Percentiles rank a stretch among this genome's conserved stretches.
Conservation (phyloP, 2,888 invertebrate genomes). For the Dysmachus trigonus region DNA sequence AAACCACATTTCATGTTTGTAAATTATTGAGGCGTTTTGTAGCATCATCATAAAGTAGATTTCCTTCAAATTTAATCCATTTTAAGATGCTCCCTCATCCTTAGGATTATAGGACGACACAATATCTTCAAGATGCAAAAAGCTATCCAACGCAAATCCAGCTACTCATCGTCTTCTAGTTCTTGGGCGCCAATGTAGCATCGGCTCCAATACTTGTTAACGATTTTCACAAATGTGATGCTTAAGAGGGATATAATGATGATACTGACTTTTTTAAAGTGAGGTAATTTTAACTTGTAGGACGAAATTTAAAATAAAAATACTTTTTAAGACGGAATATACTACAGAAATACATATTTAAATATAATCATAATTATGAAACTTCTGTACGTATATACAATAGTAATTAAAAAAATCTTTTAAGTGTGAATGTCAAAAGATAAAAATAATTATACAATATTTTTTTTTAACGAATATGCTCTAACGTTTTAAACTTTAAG, state of each 20-base stretch:
- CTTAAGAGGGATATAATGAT: slow-evolving; percentile 23
- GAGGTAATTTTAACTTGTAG: too few species aligned
- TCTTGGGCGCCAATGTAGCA: not conserved
- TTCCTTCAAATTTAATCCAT: slow-evolving; percentile 36
- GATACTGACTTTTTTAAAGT: slow-evolving; percentile 4
- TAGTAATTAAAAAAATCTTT: too few species aligned
- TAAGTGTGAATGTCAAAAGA: too few species aligned
- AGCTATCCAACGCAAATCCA: slow-evolving; percentile 19
- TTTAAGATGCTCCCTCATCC: slow-evolving; percentile 29
- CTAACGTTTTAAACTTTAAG: too few species aligned
- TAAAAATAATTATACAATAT: too few species aligned
- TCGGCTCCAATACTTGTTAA: slow-evolving; percentile 18
- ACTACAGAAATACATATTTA: not conserved
- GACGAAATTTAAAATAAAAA: too few species aligned
- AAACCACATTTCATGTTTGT: slow-evolving; percentile 36
- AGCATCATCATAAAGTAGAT: slow-evolving; percentile 23
- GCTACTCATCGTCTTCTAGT: slow-evolving; percentile 32
- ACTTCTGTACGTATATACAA: too few species aligned
- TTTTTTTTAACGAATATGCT: too few species aligned
- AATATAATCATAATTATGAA: not conserved
- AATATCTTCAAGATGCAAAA: slow-evolving; percentile 15
- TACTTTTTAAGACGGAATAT: too few species aligned
- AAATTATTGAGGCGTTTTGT: slow-evolving; percentile 39
- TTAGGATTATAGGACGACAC: not conserved
- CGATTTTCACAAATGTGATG: slow-evolving; percentile 9